phyloP scores from a whole-genome alignment of 1,140 invertebrate genomes.

The Macrobrachium rosenbergii region DNA sequence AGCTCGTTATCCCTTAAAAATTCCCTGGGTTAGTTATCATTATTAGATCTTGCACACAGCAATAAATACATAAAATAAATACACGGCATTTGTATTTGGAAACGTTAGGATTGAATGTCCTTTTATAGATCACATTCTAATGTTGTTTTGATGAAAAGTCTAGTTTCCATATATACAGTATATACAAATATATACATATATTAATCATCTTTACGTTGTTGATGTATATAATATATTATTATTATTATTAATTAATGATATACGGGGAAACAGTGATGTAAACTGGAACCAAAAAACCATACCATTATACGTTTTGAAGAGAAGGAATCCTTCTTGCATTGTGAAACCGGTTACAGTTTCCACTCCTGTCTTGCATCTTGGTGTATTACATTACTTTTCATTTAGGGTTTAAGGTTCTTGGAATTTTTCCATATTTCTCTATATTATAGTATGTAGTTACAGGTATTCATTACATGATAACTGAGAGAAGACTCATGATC shows the following conservation, averaged over 20 bases:
- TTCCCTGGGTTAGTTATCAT: slow-evolving; percentile 43
- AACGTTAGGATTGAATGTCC: slow-evolving; percentile 56
- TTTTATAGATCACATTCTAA: slow-evolving; percentile 61
- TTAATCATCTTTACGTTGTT: slow-evolving; percentile 62
- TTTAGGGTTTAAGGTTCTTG: slow-evolving; percentile 4
- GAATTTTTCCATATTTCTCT: slow-evolving; percentile 12
- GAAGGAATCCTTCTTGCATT: slow-evolving; percentile 23
- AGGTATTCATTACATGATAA: too few species aligned
- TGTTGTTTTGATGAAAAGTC: slow-evolving; percentile 64
- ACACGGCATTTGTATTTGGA: slow-evolving; percentile 59
- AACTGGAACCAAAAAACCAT: slow-evolving; percentile 53
- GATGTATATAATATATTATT: slow-evolving; percentile 63
- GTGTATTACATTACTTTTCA: slow-evolving; percentile 9
- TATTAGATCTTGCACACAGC: slow-evolving; percentile 61
- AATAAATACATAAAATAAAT: slow-evolving; percentile 37
- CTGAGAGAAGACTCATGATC: too few species aligned
- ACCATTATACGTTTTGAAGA: slow-evolving; percentile 35
- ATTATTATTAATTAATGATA: slow-evolving; percentile 29
- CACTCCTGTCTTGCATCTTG: slow-evolving; percentile 30
- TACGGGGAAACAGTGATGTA: slow-evolving; percentile 52
- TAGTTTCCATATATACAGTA: slow-evolving; percentile 59
- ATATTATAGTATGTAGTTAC: too few species aligned
- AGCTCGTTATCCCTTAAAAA: slow-evolving; percentile 25
- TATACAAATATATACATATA: slow-evolving; percentile 37
- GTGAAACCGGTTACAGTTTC: slow-evolving; percentile 40